These are phyloP conservation scores for Bombus pascuorum DNA, from an alignment of 1,140 invertebrate species.

Conservation along the genomic window DNA sequence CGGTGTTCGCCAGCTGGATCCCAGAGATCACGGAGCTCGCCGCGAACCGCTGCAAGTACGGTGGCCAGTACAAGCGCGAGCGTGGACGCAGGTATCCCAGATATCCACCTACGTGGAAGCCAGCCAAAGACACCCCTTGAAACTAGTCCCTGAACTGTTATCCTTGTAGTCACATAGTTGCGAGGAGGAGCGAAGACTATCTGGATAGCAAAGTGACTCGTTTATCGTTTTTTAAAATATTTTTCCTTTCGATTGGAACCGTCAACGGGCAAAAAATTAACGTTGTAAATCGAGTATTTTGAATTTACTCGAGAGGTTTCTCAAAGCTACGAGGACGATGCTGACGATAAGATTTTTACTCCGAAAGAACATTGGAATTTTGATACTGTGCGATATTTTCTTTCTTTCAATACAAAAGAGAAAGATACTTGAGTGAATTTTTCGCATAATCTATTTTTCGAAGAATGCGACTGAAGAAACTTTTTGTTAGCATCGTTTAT, in stretches of 20 bases:
- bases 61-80: slow-evolving; percentile 98
- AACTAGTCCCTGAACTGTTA: slow-evolving; percentile 58
- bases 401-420: too few relatives aligned
- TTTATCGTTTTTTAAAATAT: slow-evolving; percentile 16
- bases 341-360: neutral
- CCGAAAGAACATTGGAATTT: neutral
- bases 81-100: slow-evolving; percentile 96
- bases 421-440: neutral
- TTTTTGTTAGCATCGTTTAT: neutral
- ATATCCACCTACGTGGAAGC: slow-evolving; percentile 76
- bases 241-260: neutral
- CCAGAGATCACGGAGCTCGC: slow-evolving; percentile 99
- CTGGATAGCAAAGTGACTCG: slow-evolving; percentile 74
- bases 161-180: slow-evolving; percentile 74
- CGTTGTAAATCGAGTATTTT: neutral
- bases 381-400: neutral
- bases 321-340: neutral
- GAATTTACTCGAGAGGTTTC: neutral
- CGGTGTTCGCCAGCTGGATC: slow-evolving; percentile 99
- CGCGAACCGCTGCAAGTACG: slow-evolving; percentile 98
- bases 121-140: slow-evolving; percentile 66
- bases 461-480: neutral
- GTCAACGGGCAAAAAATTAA: neutral
- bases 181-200: slow-evolving; percentile 70
- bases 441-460: neutral